phyloP scores from a whole-genome alignment of 2,113 vertebrate species.

The Vulpes ferrilata region DNA sequence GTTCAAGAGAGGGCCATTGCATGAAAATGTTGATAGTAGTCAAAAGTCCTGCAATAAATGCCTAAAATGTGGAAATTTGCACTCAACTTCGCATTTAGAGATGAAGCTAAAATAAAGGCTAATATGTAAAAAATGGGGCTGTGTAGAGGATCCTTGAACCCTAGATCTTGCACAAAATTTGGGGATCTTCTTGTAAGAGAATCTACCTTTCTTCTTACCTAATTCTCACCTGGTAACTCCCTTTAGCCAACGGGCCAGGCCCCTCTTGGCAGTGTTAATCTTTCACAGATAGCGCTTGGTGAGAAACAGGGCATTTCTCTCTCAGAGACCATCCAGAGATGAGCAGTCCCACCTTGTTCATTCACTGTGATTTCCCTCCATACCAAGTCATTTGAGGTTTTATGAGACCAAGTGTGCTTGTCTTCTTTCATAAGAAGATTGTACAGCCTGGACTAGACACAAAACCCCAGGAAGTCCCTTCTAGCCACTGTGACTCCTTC shows the following conservation, averaged over 20 bases:
- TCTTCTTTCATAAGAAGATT: neutral
- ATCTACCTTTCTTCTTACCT: neutral
- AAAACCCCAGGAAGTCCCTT: neutral
- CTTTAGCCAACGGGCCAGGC: neutral
- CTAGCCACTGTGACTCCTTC: neutral
- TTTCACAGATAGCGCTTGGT: neutral
- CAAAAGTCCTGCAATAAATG: constrained; percentile 61
- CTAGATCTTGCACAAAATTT: constrained; percentile 6
- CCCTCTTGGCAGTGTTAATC: neutral
- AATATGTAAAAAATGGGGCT: neutral
- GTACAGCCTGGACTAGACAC: neutral
- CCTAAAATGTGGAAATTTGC: neutral
- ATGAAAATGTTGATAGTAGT: constrained; percentile 12
- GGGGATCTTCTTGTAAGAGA: neutral
- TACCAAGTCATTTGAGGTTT: neutral
- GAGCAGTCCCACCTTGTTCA: neutral
- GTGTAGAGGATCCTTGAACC: neutral
- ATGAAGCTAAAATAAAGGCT: constrained; percentile 1
- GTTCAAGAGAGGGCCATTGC: constrained; percentile 56
- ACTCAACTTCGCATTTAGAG: constrained; percentile 11
- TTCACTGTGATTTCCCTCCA: neutral
- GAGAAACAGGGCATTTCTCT: neutral
- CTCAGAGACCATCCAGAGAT: neutral
- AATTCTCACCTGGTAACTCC: neutral
- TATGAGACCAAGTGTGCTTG: neutral